These are phyloP conservation scores for Gryllus bimaculatus DNA, from an alignment of 1,140 invertebrate genomes.

Conservation along the genomic window DNA sequence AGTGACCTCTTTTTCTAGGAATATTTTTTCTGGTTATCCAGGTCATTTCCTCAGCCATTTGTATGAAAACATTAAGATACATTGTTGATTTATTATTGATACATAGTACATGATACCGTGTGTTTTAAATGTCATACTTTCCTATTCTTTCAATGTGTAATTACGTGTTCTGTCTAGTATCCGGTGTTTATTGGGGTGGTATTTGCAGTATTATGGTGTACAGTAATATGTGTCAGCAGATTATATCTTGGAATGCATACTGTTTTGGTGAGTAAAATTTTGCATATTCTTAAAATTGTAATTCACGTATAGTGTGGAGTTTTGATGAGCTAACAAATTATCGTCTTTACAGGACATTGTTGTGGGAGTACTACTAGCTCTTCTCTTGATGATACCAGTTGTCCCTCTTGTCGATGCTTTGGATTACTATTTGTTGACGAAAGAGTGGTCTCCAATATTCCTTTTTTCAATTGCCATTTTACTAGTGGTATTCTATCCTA, in stretches of 20 bases:
- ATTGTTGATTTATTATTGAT: background rate
- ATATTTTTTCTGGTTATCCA: too few species aligned
- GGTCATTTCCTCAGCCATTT: background rate
- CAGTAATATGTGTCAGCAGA: conserved; percentile 70
- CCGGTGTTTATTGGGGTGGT: conserved; percentile 35
- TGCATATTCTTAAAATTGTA: background rate
- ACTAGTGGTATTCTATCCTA: conserved; percentile 61
- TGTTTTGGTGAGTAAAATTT: conserved; percentile 51
- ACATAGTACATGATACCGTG: too few species aligned
- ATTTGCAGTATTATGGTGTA: conserved; percentile 50
- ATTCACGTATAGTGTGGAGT: background rate
- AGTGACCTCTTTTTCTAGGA: too few species aligned
- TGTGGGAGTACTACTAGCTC: conserved; percentile 57
- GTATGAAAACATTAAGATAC: background rate
- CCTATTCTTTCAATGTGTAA: too few species aligned
- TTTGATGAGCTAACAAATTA: background rate
- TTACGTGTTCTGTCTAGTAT: conserved; percentile 36
- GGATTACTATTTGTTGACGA: conserved; percentile 62
- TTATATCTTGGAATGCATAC: conserved; percentile 90
- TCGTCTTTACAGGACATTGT: conserved; percentile 58
- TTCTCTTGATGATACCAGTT: conserved; percentile 55
- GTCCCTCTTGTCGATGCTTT: conserved; percentile 62
- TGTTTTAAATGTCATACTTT: too few species aligned
- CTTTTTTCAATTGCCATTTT: conserved; percentile 52
- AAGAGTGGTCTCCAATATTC: conserved; percentile 52